These are phyloP conservation scores for Peromyscus eremicus DNA, from an alignment of 2,797 vertebrate species.

Conservation along the genomic window DNA sequence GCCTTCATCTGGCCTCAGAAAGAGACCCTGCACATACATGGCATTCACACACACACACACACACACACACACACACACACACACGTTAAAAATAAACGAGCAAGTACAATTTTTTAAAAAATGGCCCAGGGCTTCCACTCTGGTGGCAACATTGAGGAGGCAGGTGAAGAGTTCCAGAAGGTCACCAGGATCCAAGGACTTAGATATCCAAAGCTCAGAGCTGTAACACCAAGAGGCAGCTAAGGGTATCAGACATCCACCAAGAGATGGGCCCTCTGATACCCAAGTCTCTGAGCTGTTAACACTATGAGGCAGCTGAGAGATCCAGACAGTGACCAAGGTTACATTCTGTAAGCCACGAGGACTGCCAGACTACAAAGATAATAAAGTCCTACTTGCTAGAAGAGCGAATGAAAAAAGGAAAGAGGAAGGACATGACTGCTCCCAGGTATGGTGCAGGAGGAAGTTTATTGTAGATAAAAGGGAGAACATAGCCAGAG, in stretches of 20 bases:
- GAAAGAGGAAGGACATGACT: no score
- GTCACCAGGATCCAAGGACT: background rate
- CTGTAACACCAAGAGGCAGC: background rate
- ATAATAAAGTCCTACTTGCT: background rate
- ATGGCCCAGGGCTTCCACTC: background rate
- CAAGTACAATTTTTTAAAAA: background rate
- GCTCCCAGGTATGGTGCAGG: background rate
- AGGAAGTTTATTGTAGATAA: background rate
- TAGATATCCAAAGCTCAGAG: background rate
- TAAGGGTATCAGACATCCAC: background rate
- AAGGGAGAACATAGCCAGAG: background rate
- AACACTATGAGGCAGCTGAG: background rate
- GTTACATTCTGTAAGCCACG: background rate
- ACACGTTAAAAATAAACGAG: background rate
- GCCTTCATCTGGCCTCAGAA: background rate
- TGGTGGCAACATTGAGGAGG: background rate
- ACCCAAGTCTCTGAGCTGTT: background rate
- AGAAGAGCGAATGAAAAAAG: background rate
- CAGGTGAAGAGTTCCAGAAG: background rate
- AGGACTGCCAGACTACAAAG: background rate
- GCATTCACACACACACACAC: background rate
- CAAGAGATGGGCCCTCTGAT: background rate
- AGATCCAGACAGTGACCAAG: background rate
- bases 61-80: background rate
- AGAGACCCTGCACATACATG: background rate